Conservation (phyloP, 1,140 invertebrate genomes). For the Oedothorax gibbosus region DNA sequence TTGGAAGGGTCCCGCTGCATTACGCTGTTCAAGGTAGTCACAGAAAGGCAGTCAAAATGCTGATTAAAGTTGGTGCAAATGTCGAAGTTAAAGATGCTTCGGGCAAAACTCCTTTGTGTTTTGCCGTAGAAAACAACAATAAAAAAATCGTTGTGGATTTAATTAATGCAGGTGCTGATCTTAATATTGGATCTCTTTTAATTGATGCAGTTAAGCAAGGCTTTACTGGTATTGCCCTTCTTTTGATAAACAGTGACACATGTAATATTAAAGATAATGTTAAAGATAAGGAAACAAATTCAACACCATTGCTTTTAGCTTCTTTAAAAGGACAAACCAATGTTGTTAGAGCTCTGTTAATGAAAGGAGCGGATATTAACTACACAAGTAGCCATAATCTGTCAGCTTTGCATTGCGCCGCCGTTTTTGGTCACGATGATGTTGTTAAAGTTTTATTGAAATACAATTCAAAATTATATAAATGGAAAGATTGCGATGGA, state of each 20-base stretch:
- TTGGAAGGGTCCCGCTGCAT: background rate
- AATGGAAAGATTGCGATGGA: background rate
- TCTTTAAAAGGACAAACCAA: too few species aligned
- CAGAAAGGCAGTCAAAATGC: background rate
- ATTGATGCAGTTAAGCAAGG: too few species aligned
- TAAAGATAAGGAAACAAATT: too few species aligned
- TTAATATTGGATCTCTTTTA: background rate
- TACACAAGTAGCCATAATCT: background rate
- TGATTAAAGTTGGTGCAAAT: constrained; percentile 6
- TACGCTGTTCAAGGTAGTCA: constrained; percentile 14
- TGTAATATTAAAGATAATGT: too few species aligned
- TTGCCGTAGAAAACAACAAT: background rate
- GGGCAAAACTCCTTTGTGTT: background rate
- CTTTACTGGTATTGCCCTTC: too few species aligned
- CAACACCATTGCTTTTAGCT: too few species aligned
- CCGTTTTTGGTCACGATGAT: background rate
- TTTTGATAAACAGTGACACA: too few species aligned
- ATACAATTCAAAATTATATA: constrained; percentile 10
- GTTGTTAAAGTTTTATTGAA: constrained; percentile 52
- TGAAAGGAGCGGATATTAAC: too few species aligned
- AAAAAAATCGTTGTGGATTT: constrained; percentile 9
- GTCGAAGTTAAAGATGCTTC: background rate
- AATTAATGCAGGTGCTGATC: background rate
- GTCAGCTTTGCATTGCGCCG: constrained; percentile 50
- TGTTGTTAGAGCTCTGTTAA: too few species aligned